Percentiles rank a stretch among this genome's conserved stretches.
phyloP scores from a whole-genome alignment of 2,797 vertebrate species.

The Fistularia commersonii region DNA sequence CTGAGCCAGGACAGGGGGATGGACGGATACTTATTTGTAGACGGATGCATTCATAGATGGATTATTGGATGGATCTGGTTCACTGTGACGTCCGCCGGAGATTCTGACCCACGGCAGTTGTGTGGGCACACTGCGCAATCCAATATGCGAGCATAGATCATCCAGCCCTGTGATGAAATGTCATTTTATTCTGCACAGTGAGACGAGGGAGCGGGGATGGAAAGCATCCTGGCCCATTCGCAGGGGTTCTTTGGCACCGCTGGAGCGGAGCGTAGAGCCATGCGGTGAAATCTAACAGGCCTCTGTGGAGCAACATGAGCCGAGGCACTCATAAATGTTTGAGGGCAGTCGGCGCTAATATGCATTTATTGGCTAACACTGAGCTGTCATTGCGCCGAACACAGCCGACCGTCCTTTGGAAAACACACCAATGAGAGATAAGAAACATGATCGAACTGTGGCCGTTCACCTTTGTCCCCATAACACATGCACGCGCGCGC shows the following conservation, averaged over 20 bases:
- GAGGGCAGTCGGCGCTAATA: constrained; percentile 61
- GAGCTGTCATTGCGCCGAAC: constrained; percentile 38
- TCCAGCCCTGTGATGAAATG: constrained; percentile 47
- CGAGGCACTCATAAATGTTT: constrained; percentile 77
- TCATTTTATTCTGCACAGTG: constrained; percentile 53
- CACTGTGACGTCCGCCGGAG: constrained; percentile 4
- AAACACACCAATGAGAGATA: constrained; percentile 3
- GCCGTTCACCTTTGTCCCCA: background rate
- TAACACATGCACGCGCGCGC: too few relatives aligned
- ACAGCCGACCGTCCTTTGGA: constrained; percentile 18
- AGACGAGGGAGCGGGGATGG: constrained; percentile 46
- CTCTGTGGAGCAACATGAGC: constrained; percentile 65
- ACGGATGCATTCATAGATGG: background rate
- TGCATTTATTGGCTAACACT: constrained; percentile 40
- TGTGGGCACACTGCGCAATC: constrained; percentile 27
- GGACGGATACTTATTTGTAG: too few relatives aligned
- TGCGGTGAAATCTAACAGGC: constrained; percentile 69
- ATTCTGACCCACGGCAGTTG: constrained; percentile 19
- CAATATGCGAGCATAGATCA: constrained; percentile 35
- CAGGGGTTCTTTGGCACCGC: constrained; percentile 51
- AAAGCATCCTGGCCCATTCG: constrained; percentile 60
- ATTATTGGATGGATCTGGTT: constrained; percentile 1
- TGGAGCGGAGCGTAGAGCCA: constrained; percentile 51
- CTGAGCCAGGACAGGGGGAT: too few relatives aligned
- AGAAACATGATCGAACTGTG: background rate